A percentile compares a stretch with the other conserved stretches of the same genome.
Conservation (phyloP, 2,888 invertebrate genomes). For the Endotricha flammealis region DNA sequence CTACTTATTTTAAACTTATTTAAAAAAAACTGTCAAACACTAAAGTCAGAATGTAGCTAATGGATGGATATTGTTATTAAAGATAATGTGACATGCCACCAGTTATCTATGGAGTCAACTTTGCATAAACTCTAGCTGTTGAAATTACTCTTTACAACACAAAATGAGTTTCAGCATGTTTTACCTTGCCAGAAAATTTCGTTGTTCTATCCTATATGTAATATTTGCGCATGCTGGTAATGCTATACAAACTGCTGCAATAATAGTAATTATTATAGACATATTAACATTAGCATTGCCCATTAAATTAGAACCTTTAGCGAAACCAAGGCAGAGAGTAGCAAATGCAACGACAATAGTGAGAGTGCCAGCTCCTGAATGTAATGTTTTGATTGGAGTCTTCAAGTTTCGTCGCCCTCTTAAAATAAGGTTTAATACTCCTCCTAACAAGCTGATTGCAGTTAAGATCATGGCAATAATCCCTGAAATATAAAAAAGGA, state of each 20-base stretch:
- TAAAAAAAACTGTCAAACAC: too few relatives aligned
- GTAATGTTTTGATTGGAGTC: neutral
- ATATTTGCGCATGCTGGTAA: neutral
- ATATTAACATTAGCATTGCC: neutral
- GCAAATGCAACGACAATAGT: neutral
- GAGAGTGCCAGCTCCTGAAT: neutral
- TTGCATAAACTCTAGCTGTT: too few relatives aligned
- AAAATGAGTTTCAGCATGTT: too few relatives aligned
- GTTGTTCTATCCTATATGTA: neutral
- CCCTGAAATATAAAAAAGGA: conserved; percentile 7
- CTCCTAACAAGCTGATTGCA: neutral
- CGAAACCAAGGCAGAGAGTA: neutral
- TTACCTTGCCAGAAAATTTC: too few relatives aligned
- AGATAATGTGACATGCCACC: too few relatives aligned
- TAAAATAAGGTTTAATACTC: neutral
- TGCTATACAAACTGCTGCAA: conserved; percentile 14
- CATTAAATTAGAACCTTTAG: neutral
- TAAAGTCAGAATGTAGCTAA: too few relatives aligned
- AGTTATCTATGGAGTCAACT: too few relatives aligned
- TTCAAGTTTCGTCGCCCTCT: neutral
- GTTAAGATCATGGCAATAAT: neutral
- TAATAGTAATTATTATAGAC: neutral
- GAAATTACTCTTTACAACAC: too few relatives aligned
- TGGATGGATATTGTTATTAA: too few relatives aligned
- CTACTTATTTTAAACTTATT: too few relatives aligned